Percentiles rank a stretch among this genome's conserved stretches.
These are phyloP conservation scores for Percina caprodes DNA, from an alignment of 2,113 vertebrate species.

Conservation along the genomic window DNA sequence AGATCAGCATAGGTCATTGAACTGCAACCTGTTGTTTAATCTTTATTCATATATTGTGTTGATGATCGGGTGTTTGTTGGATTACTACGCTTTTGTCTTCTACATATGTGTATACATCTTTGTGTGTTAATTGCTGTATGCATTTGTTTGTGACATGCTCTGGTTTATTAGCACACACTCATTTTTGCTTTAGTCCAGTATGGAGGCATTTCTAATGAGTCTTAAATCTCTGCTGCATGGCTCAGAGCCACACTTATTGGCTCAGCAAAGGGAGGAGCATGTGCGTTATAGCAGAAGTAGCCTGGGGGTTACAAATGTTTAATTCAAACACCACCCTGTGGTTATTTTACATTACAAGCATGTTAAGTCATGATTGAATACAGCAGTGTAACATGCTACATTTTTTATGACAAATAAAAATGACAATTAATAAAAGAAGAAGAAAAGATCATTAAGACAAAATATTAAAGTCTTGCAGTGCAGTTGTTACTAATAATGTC, in stretches of 20 bases:
- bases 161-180: not conserved
- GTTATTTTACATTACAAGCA: constrained; percentile 36
- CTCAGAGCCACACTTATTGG: constrained; percentile 47
- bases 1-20: constrained; percentile 23
- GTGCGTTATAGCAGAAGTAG: not conserved
- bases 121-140: not conserved
- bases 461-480: not conserved
- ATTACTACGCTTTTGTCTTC: not conserved
- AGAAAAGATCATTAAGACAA: not conserved
- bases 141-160: not conserved
- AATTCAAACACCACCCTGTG: constrained; percentile 55
- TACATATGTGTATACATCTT: not conserved
- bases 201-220: constrained; percentile 52
- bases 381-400: no score
- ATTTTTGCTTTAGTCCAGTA: not conserved
- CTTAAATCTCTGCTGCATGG: constrained; percentile 44
- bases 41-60: constrained; percentile 4
- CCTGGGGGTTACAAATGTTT: constrained; percentile 21
- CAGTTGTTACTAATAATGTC: not conserved
- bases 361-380: not conserved
- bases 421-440: not conserved
- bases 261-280: constrained; percentile 41
- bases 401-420: no score
- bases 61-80: not conserved
- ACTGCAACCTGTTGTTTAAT: constrained; percentile 1